Base-by-base conservation (phyloP, 2,113 vertebrate genomes). In the Mugil cephalus region DNA sequence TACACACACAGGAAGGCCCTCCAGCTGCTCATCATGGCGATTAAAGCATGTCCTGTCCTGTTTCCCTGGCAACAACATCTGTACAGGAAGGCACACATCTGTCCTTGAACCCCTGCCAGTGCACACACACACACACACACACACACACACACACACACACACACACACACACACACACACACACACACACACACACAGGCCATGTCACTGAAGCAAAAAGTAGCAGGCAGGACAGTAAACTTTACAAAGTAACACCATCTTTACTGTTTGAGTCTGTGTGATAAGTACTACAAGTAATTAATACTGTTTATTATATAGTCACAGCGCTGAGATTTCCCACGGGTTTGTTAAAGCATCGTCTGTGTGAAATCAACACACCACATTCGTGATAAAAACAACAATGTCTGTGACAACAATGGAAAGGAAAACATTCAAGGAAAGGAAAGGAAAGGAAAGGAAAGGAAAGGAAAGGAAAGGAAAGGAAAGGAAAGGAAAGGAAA, bases 61-160 rank as follows among this genome's bases (percentile, higher is more conserved):
- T 92, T 88, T 90, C 93, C 92, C 65, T 82, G 85, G 90, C 79
- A 91, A 91, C 90, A 88, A 93, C 92, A 94, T 92, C 88, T 93
- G 89, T 64, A 86, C 91, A 91, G 92, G 91, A 94, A 93, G 85
- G 73, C 71, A 56, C 84, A 88, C 91, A 93, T 90, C 86, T 93
- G 88, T 84, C 85, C 79, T 53, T 12, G 34, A 35, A 69, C 60
- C 48, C 52, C 68, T 2, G 12, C 14, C 43, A 18, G 47, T 6
- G n/a, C n/a, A n/a, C n/a, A n/a, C n/a, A n/a, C n/a, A n/a, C n/a
- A n/a, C n/a, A n/a, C n/a, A n/a, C n/a, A n/a, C n/a, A n/a, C n/a
- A n/a, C n/a, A n/a, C 36, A 1, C 13, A 11, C 34, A 13, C 50
- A 39, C 56, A 38, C 46, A 38, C 45, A 39, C 30, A 34, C 62